A percentile compares a stretch with the other conserved stretches of the same genome.
These are phyloP conservation scores for Eledona agricola DNA, from an alignment of 2,888 invertebrate species.

Conservation along the genomic window DNA sequence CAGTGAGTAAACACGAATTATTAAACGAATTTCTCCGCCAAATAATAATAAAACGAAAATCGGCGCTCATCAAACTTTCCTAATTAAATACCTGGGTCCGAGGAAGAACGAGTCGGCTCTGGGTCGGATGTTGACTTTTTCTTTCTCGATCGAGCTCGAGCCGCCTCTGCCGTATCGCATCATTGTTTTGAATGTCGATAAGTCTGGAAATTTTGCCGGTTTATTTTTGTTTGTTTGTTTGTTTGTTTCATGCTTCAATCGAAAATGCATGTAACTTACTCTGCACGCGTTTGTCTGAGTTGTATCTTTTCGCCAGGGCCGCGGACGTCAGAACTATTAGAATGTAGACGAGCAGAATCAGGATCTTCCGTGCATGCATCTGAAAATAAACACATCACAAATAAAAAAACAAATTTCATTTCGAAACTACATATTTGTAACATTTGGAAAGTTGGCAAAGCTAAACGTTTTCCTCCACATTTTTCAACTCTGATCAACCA, in stretches of 20 bases:
- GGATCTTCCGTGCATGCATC: slow-evolving; percentile 55
- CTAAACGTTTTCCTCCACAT: no score
- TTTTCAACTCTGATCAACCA: no score
- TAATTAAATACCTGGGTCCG: slow-evolving; percentile 52
- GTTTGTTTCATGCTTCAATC: no score
- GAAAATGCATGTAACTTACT: no score
- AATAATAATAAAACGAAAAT: slow-evolving; percentile 18
- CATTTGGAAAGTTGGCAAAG: no score
- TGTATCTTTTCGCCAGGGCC: slow-evolving; percentile 49
- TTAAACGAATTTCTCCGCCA: slow-evolving; percentile 13
- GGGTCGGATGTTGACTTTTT: slow-evolving; percentile 51
- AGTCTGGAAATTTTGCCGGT: slow-evolving; percentile 36
- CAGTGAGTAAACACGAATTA: slow-evolving; percentile 8
- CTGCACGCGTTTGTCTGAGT: slow-evolving; percentile 52
- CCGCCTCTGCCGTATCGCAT: slow-evolving; percentile 54
- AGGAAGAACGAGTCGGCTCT: slow-evolving; percentile 56
- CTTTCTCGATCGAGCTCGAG: slow-evolving; percentile 39
- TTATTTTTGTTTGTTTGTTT: no score
- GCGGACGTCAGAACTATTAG: slow-evolving; percentile 50
- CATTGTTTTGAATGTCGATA: slow-evolving; percentile 51
- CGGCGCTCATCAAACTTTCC: slow-evolving; percentile 18
- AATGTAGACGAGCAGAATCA: slow-evolving; percentile 54
- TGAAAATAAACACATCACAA: slow-evolving; percentile 46
- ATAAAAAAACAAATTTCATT: no score
- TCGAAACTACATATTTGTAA: no score